Conservation (phyloP, 2,888 invertebrate genomes). For the Sclerodermus sp. region DNA sequence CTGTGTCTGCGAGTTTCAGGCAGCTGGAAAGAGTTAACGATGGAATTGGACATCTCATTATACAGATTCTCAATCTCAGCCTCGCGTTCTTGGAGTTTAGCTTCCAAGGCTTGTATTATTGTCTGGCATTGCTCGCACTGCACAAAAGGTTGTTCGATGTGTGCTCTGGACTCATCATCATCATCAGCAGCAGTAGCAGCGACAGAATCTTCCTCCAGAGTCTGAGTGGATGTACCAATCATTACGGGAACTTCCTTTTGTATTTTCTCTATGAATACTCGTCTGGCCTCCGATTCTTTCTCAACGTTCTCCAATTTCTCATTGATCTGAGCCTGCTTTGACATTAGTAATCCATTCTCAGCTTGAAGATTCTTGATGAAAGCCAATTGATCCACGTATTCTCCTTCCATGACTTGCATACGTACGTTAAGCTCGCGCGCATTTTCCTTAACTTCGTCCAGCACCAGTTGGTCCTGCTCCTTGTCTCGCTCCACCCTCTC, state of each 20-base stretch:
- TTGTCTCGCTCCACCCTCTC: constrained; percentile 17
- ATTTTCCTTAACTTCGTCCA: constrained; percentile 49
- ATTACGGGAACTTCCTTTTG: constrained; percentile 34
- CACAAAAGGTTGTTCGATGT: constrained; percentile 36
- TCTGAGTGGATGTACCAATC: background rate
- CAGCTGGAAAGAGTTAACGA: constrained; percentile 65
- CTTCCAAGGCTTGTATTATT: constrained; percentile 60
- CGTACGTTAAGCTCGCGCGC: constrained; percentile 50
- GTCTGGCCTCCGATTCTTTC: constrained; percentile 45
- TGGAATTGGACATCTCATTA: constrained; percentile 67
- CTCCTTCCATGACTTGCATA: constrained; percentile 52
- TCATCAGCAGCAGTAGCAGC: too few species aligned
- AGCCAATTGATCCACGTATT: constrained; percentile 47
- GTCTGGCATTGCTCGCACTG: constrained; percentile 44
- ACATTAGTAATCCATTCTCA: constrained; percentile 45
- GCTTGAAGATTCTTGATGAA: constrained; percentile 44
- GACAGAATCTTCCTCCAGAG: background rate
- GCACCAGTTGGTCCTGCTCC: constrained; percentile 34
- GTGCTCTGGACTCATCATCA: background rate
- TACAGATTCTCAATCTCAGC: constrained; percentile 75
- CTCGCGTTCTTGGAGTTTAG: constrained; percentile 75
- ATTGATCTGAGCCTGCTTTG: constrained; percentile 55
- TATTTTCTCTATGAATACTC: constrained; percentile 65
- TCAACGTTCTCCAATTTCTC: constrained; percentile 48
- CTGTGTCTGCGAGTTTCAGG: too few species aligned